A percentile compares a stretch with the other conserved stretches of the same genome.
Evolutionary conservation across 1,140 invertebrate genomes (phyloP).

Genomic region (Vanessa tameamea): DNA sequence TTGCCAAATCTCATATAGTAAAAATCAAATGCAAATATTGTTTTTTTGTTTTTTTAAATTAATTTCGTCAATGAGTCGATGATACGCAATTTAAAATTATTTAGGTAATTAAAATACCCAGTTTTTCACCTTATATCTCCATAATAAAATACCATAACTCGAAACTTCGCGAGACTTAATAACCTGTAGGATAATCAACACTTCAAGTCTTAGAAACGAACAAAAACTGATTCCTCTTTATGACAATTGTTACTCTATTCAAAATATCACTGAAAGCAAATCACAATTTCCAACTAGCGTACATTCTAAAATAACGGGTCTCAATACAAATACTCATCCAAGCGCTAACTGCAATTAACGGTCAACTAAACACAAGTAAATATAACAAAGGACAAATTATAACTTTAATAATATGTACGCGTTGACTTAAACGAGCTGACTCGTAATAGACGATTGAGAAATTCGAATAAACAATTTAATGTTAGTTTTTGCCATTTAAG

Average conservation of each 20-base stretch:
- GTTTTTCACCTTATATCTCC: too few relatives aligned
- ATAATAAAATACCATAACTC: too few relatives aligned
- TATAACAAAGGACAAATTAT: constrained; percentile 46
- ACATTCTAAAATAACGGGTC: neutral
- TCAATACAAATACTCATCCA: constrained; percentile 17
- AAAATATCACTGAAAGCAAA: neutral
- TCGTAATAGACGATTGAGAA: constrained; percentile 16
- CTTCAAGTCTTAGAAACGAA: too few relatives aligned
- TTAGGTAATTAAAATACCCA: too few relatives aligned
- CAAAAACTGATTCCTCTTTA: too few relatives aligned
- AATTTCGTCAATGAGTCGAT: too few relatives aligned
- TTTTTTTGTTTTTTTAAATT: too few relatives aligned
- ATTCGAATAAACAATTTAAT: constrained; percentile 13
- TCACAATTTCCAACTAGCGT: neutral
- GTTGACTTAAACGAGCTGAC: constrained; percentile 28
- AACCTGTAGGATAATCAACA: too few relatives aligned
- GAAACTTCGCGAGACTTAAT: too few relatives aligned
- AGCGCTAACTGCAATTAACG: constrained; percentile 26
- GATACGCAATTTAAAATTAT: too few relatives aligned
- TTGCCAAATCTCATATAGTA: too few relatives aligned
- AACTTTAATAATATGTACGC: constrained; percentile 44
- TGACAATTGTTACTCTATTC: neutral
- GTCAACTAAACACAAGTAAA: constrained; percentile 30
- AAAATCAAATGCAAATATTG: too few relatives aligned
- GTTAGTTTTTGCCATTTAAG: neutral